Percentiles rank a stretch among this genome's conserved stretches.
Evolutionary conservation across 2,888 invertebrate genomes (phyloP).

Genomic region (Shargacucullia verbasci): DNA sequence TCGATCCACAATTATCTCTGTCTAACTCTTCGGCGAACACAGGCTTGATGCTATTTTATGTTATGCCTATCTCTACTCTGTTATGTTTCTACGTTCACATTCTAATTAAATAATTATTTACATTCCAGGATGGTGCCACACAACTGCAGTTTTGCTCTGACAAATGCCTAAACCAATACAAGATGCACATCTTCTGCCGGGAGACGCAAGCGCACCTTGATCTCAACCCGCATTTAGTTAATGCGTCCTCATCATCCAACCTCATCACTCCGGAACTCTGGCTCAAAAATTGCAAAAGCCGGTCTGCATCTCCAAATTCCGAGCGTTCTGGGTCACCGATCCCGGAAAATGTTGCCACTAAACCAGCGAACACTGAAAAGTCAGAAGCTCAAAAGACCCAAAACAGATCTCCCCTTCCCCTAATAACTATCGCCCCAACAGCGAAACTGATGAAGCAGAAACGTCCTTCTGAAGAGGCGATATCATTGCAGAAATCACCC

Average conservation of each 20-base stretch:
- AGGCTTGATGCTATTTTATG: no score
- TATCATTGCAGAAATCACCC: conserved; percentile 76
- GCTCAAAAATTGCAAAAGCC: conserved; percentile 94
- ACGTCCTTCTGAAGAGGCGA: conserved; percentile 73
- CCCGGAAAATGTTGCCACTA: conserved; percentile 72
- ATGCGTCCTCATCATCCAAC: conserved; percentile 82
- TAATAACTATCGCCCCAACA: conserved; percentile 91
- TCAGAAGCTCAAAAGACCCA: conserved; percentile 67
- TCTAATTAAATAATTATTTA: conserved; percentile 15
- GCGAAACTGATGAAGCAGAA: conserved; percentile 90
- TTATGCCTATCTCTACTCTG: no score
- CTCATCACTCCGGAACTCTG: conserved; percentile 97
- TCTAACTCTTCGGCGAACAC: no score
- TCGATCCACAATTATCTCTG: no score
- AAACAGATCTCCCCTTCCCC: conserved; percentile 87
- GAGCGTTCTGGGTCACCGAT: conserved; percentile 88
- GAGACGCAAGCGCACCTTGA: conserved; percentile 97
- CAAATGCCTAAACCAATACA: conserved; percentile 98
- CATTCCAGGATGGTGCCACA: conserved; percentile 94
- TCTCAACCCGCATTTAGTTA: conserved; percentile 93
- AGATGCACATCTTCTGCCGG: conserved; percentile 98
- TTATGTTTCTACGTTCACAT: background rate
- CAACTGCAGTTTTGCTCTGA: conserved; percentile 97
- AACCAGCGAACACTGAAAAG: conserved; percentile 64
- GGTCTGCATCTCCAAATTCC: conserved; percentile 89